Conservation (phyloP, 2,797 vertebrate species). For the Botia almorhae region DNA sequence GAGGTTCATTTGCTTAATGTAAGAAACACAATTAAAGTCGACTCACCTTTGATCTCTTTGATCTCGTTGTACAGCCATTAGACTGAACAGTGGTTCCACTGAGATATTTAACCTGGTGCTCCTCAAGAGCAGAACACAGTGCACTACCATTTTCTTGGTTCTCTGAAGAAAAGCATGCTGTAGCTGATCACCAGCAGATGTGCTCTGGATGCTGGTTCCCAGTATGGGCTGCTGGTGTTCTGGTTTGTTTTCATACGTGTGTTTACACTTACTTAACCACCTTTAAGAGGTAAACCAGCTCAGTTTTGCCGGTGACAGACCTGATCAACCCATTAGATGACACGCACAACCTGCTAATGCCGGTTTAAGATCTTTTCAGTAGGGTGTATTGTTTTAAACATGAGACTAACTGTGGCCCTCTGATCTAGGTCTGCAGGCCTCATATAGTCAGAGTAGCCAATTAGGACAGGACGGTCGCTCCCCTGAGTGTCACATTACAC, state of each 20-base stretch:
- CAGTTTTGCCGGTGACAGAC: too few relatives aligned
- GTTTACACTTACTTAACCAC: too few relatives aligned
- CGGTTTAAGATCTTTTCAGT: too few relatives aligned
- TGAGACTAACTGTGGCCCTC: background rate
- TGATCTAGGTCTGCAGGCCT: conserved; percentile 88
- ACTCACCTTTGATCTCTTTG: background rate
- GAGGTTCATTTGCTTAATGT: background rate
- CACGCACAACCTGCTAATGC: too few relatives aligned
- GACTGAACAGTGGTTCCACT: background rate
- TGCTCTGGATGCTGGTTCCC: too few relatives aligned
- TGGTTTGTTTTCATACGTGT: too few relatives aligned
- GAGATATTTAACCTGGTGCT: background rate
- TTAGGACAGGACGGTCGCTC: conserved; percentile 90
- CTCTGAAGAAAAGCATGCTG: background rate
- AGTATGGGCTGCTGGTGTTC: too few relatives aligned
- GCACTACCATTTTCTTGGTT: background rate
- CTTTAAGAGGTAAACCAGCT: too few relatives aligned
- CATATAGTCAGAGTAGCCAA: conserved; percentile 90
- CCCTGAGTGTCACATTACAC: conserved; percentile 91
- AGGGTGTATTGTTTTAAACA: too few relatives aligned
- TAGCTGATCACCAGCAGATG: too few relatives aligned
- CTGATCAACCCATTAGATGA: too few relatives aligned
- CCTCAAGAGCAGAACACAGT: background rate
- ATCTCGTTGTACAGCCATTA: background rate
- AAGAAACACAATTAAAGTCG: background rate